Conservation (phyloP, 1,140 invertebrate genomes). For the Macrocentrus cingulum region DNA sequence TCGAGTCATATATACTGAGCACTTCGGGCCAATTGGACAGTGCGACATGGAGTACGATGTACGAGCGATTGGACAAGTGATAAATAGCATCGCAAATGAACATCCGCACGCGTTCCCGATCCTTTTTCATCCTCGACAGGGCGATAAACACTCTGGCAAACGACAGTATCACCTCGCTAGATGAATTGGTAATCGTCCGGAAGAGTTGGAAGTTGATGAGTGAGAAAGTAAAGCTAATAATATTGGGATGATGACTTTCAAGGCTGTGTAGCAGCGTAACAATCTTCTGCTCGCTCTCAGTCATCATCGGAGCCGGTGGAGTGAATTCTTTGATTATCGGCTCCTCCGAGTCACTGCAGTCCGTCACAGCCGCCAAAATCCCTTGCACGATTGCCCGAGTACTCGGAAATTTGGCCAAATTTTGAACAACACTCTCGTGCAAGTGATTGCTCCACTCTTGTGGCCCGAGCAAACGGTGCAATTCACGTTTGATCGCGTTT, state of each 20-base stretch:
- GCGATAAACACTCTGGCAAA: conserved; percentile 41
- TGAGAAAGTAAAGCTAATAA: conserved; percentile 34
- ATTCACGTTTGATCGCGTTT: conserved; percentile 2
- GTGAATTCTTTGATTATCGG: conserved; percentile 34
- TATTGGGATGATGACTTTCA: conserved; percentile 29
- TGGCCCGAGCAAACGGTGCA: not conserved
- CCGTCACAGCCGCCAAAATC: no score
- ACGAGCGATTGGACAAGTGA: conserved; percentile 37
- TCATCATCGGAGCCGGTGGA: conserved; percentile 52
- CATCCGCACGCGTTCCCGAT: conserved; percentile 48
- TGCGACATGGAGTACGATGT: conserved; percentile 37
- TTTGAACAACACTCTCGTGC: not conserved
- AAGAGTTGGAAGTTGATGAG: conserved; percentile 48
- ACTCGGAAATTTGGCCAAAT: not conserved
- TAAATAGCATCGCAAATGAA: conserved; percentile 51
- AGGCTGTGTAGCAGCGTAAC: conserved; percentile 39
- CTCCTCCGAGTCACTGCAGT: conserved; percentile 21
- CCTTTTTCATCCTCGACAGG: conserved; percentile 47
- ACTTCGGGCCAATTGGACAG: conserved; percentile 51
- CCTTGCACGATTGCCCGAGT: not conserved
- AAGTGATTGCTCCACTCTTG: not conserved
- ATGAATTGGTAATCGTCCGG: conserved; percentile 18
- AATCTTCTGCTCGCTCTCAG: conserved; percentile 44
- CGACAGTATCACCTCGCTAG: conserved; percentile 26
- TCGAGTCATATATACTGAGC: conserved; percentile 39